Conservation (phyloP, 2,888 invertebrate species). For the Brachypterus glaber region DNA sequence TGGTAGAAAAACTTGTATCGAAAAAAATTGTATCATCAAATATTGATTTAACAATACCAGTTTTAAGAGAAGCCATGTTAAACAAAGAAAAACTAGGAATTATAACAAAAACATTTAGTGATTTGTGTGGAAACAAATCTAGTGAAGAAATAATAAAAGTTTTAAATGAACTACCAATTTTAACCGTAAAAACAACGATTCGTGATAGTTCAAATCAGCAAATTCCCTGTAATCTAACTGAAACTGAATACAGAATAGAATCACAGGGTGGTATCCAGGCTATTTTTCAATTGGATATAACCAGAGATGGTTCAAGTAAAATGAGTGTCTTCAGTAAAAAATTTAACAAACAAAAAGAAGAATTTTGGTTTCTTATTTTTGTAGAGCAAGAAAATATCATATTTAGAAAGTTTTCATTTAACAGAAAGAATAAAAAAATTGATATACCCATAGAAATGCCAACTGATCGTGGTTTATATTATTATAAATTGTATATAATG, state of each 20-base stretch:
- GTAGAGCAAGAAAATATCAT: slow-evolving; percentile 66
- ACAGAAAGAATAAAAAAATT: slow-evolving; percentile 28
- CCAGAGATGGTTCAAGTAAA: slow-evolving; percentile 30
- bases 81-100: slow-evolving; percentile 15
- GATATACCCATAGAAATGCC: slow-evolving; percentile 57
- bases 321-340: slow-evolving; percentile 64
- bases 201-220: slow-evolving; percentile 17
- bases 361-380: slow-evolving; percentile 88
- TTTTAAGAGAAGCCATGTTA: slow-evolving; percentile 9
- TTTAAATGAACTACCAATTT: slow-evolving; percentile 32
- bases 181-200: slow-evolving; percentile 27
- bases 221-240: slow-evolving; percentile 8
- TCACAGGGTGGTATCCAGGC: slow-evolving; percentile 18
- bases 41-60: slow-evolving; percentile 12
- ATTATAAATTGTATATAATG: slow-evolving; percentile 73
- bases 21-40: slow-evolving; percentile 9
- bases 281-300: slow-evolving; percentile 29
- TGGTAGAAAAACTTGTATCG: slow-evolving; percentile 42
- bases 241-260: slow-evolving; percentile 6
- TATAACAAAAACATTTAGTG: slow-evolving; percentile 25
- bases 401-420: slow-evolving; percentile 69
- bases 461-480: slow-evolving; percentile 44
- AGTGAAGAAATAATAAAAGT: slow-evolving; percentile 28
- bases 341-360: slow-evolving; percentile 89
- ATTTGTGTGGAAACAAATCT: slow-evolving; percentile 18